Evolutionary conservation across 2,888 invertebrate genomes (phyloP).

Genomic region (Congeria kusceri): DNA sequence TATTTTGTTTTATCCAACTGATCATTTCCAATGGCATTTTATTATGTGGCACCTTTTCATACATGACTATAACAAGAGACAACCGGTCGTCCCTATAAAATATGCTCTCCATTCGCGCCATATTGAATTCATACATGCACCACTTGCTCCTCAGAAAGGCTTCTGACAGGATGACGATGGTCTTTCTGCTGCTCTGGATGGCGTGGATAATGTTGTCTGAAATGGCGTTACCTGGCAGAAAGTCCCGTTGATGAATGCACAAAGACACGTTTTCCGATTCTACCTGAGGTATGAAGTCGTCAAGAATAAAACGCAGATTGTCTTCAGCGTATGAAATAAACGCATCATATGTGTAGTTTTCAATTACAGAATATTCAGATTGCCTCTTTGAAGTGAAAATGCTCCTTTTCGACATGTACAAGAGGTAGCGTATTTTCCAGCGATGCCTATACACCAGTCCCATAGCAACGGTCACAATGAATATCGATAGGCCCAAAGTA

Average conservation of each 20-base stretch:
- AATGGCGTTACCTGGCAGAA: slow-evolving; percentile 64
- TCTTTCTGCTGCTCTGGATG: slow-evolving; percentile 66
- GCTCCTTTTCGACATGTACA: slow-evolving; percentile 42
- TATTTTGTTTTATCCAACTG: slow-evolving; percentile 29
- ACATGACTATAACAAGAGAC: slow-evolving; percentile 26
- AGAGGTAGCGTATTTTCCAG: slow-evolving; percentile 59
- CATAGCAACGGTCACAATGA: slow-evolving; percentile 26
- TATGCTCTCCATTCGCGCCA: slow-evolving; percentile 66
- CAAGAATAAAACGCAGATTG: slow-evolving; percentile 28
- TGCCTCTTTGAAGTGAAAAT: slow-evolving; percentile 25
- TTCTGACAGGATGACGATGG: slow-evolving; percentile 63
- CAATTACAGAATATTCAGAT: not conserved
- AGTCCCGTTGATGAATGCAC: slow-evolving; percentile 68
- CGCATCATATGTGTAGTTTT: slow-evolving; percentile 36
- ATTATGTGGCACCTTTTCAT: slow-evolving; percentile 16
- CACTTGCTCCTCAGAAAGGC: slow-evolving; percentile 64
- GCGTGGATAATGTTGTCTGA: slow-evolving; percentile 66
- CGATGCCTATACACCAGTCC: slow-evolving; percentile 49
- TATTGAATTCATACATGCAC: slow-evolving; percentile 72
- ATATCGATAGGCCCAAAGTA: slow-evolving; percentile 30
- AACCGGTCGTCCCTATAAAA: slow-evolving; percentile 27
- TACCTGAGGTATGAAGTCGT: slow-evolving; percentile 22
- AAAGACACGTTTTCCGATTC: slow-evolving; percentile 49
- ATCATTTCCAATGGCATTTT: slow-evolving; percentile 31
- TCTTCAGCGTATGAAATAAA: slow-evolving; percentile 55